phyloP scores from a whole-genome alignment of 1,140 invertebrate species.

The Caenorhabditis inopinata region DNA sequence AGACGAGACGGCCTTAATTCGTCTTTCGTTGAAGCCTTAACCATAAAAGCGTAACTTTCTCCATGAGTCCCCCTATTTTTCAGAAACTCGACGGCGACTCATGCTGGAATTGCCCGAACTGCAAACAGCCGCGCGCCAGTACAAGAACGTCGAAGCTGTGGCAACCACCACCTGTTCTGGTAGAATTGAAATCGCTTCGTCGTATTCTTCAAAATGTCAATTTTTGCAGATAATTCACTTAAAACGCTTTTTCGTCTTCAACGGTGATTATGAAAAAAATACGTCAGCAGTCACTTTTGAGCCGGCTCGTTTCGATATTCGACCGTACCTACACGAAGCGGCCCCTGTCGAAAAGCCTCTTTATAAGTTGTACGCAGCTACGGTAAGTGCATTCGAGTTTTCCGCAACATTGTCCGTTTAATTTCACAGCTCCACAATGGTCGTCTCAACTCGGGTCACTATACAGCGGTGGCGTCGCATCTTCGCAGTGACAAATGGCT shows the following conservation, averaged over 20 bases:
- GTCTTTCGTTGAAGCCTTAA: no score
- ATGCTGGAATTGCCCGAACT: slow-evolving; percentile 33
- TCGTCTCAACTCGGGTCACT: background rate
- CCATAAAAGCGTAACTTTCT: no score
- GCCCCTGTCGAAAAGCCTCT: background rate
- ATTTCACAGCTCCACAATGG: slow-evolving; percentile 1
- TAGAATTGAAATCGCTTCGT: no score
- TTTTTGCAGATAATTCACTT: slow-evolving; percentile 39
- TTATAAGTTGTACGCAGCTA: background rate
- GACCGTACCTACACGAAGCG: background rate
- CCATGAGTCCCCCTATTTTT: background rate
- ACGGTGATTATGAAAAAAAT: slow-evolving; percentile 22
- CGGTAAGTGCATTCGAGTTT: background rate
- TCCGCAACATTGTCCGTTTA: no score
- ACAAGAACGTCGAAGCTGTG: slow-evolving; percentile 72
- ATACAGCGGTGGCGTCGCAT: background rate
- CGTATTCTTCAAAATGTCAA: no score
- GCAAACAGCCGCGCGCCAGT: slow-evolving; percentile 18
- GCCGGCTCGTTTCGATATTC: background rate
- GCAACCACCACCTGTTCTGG: slow-evolving; percentile 81
- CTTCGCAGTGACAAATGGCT: background rate
- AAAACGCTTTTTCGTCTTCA: slow-evolving; percentile 19
- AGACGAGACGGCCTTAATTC: no score
- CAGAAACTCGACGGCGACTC: slow-evolving; percentile 33
- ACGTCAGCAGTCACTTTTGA: background rate